phyloP scores from a whole-genome alignment of 2,113 vertebrate genomes.

The Salvelinus fontinalis region DNA sequence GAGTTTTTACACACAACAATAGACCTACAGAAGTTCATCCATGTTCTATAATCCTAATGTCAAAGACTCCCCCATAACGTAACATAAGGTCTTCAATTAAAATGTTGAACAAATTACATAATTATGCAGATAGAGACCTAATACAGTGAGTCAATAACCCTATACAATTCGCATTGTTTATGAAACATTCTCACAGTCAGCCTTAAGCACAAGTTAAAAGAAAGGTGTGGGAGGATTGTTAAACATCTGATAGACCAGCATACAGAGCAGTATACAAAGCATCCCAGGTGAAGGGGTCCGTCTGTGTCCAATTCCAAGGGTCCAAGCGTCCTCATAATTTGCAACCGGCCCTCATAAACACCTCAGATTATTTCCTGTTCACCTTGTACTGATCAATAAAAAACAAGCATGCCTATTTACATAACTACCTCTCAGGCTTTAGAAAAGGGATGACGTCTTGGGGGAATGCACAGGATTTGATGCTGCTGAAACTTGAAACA shows the following conservation, averaged over 20 bases:
- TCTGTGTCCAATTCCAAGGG: constrained; percentile 47
- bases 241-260: too few relatives aligned
- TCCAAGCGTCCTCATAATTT: constrained; percentile 60
- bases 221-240: too few relatives aligned
- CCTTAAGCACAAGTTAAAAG: too few relatives aligned
- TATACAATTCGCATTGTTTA: too few relatives aligned
- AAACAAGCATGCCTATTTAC: constrained; percentile 30
- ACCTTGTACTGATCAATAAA: constrained; percentile 69
- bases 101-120: too few relatives aligned
- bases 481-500: neutral
- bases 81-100: too few relatives aligned
- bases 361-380: constrained; percentile 74
- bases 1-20: neutral
- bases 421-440: constrained; percentile 8
- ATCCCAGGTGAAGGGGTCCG: constrained; percentile 6
- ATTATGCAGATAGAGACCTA: too few relatives aligned
- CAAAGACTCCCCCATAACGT: too few relatives aligned
- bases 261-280: neutral
- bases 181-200: too few relatives aligned
- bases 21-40: too few relatives aligned
- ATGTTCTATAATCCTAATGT: too few relatives aligned
- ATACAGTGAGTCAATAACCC: too few relatives aligned
- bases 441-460: constrained; percentile 9
- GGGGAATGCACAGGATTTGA: neutral
- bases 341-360: constrained; percentile 71